Evolutionary conservation across 2,113 vertebrate genomes (phyloP).

Genomic region (Oxyruncus cristatus): DNA sequence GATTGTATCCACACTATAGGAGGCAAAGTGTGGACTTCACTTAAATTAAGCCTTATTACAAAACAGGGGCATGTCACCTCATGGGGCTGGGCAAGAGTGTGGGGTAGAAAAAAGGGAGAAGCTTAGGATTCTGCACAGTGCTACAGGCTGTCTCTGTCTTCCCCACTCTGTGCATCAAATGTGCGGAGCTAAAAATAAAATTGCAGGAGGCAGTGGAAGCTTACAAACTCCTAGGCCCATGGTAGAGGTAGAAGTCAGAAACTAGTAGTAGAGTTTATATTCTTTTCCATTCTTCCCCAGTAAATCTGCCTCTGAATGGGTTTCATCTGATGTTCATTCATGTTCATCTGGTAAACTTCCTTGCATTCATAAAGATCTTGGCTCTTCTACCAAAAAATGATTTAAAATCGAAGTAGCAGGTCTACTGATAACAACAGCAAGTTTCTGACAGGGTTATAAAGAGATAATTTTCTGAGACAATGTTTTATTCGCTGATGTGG

Average conservation of each 20-base stretch:
- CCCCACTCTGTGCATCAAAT: neutral
- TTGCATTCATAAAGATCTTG: neutral
- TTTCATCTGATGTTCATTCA: neutral
- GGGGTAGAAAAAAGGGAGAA: neutral
- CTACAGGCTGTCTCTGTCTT: neutral
- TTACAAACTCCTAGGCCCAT: neutral
- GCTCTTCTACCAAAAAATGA: neutral
- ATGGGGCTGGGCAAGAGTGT: neutral
- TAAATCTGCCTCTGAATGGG: neutral
- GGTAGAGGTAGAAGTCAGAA: neutral
- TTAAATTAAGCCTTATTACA: neutral
- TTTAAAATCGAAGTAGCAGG: neutral
- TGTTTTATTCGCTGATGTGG: neutral
- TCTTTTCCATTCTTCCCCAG: neutral
- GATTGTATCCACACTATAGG: neutral
- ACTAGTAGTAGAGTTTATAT: neutral
- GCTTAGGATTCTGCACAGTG: neutral
- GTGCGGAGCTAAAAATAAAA: neutral
- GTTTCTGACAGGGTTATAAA: neutral
- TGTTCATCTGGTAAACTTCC: neutral
- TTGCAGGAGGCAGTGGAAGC: neutral
- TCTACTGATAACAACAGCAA: neutral
- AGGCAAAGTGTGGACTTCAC: neutral
- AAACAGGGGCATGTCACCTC: neutral
- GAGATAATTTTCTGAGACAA: neutral